Conservation (phyloP, 2,888 invertebrate species). For the Caenorhabditis sp. region DNA sequence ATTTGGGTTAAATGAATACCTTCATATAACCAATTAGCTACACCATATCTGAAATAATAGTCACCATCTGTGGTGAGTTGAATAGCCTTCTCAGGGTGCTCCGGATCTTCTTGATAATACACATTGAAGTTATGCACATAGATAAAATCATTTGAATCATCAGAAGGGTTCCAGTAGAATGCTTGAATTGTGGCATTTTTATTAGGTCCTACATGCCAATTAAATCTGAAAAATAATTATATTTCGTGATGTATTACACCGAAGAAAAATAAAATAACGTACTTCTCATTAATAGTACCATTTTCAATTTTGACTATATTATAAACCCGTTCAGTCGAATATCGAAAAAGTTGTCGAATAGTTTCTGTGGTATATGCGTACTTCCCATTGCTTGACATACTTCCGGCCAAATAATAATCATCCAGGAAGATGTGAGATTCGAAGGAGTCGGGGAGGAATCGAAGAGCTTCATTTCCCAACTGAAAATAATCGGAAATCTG, state of each 20-base stretch:
- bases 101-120: slow-evolving; percentile 56
- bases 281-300: slow-evolving; percentile 14
- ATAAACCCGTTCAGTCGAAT: slow-evolving; percentile 42
- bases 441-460: slow-evolving; percentile 4
- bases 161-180: slow-evolving; percentile 51
- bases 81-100: slow-evolving; percentile 39
- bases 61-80: slow-evolving; percentile 44
- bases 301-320: slow-evolving; percentile 30
- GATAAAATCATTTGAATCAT: slow-evolving; percentile 43
- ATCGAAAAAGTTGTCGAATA: slow-evolving; percentile 38
- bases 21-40: slow-evolving; percentile 57
- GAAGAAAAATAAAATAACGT: neutral
- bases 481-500: slow-evolving; percentile 2
- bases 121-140: slow-evolving; percentile 47
- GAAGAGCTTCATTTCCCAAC: slow-evolving; percentile 5
- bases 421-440: slow-evolving; percentile 14
- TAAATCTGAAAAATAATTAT: slow-evolving; percentile 17
- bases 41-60: slow-evolving; percentile 45
- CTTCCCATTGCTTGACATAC: slow-evolving; percentile 30
- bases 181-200: slow-evolving; percentile 41
- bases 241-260: neutral
- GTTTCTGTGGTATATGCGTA: slow-evolving; percentile 28
- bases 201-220: slow-evolving; percentile 36
- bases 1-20: slow-evolving; percentile 31
- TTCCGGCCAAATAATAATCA: slow-evolving; percentile 11